Conservation (phyloP, 2,888 invertebrate genomes). For the Temnothorax unifasciatus region DNA sequence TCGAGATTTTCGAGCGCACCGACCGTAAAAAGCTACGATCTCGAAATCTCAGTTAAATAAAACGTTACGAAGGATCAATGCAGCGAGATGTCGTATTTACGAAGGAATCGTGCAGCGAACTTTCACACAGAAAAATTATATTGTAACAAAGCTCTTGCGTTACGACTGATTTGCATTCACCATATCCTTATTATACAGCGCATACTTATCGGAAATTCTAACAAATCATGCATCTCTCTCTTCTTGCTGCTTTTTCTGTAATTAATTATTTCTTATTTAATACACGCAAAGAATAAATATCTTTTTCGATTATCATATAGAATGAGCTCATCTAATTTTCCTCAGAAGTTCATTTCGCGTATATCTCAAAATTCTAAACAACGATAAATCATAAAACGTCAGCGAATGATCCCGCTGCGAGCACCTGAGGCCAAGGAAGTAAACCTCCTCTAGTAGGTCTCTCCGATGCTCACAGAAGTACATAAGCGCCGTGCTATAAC, state of each 20-base stretch:
- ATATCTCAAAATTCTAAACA: neutral
- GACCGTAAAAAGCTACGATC: constrained; percentile 52
- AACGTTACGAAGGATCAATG: neutral
- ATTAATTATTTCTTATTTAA: neutral
- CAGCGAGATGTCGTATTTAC: neutral
- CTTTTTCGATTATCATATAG: neutral
- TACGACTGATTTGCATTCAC: neutral
- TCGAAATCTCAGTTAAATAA: constrained; percentile 62
- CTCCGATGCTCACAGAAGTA: neutral
- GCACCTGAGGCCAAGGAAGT: constrained; percentile 1
- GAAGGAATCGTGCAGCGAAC: neutral
- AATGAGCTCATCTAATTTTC: neutral
- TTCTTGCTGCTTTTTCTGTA: neutral
- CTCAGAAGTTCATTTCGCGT: neutral
- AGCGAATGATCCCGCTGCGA: neutral
- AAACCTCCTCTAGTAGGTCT: neutral
- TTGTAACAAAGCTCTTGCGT: neutral
- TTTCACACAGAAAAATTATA: neutral
- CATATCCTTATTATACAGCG: neutral
- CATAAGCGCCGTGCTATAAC: neutral
- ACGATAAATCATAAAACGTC: constrained; percentile 28
- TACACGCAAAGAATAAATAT: neutral
- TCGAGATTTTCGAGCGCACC: constrained; percentile 44
- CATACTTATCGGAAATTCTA: neutral
- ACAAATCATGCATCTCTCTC: neutral